These are phyloP conservation scores for Paramormyrops kingsleyae DNA, from an alignment of 2,113 vertebrate species.

Conservation along the genomic window DNA sequence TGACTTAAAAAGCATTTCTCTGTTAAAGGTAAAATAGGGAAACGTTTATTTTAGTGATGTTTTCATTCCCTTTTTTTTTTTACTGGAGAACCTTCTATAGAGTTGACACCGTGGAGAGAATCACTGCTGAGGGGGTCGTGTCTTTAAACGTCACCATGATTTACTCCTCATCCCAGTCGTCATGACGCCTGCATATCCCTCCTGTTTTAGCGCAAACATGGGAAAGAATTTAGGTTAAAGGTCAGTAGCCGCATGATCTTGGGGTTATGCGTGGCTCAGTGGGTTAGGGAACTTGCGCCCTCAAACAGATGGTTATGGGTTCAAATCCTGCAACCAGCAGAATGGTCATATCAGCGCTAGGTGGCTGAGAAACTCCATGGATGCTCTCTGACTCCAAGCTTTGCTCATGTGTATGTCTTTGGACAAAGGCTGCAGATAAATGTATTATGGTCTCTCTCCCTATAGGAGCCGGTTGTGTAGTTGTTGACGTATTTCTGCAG, in stretches of 20 bases:
- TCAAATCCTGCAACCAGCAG: background rate
- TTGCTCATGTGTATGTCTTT: background rate
- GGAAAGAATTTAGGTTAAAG: slow-evolving; percentile 27
- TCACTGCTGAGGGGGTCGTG: background rate
- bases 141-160: background rate
- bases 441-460: background rate
- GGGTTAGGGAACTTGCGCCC: background rate
- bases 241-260: slow-evolving; percentile 25
- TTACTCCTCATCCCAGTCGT: background rate
- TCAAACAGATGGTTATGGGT: background rate
- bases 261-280: background rate
- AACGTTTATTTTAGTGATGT: background rate
- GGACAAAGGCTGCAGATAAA: background rate
- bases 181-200: slow-evolving; percentile 1
- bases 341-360: background rate
- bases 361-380: background rate
- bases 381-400: background rate
- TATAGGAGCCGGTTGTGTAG: background rate
- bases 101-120: background rate
- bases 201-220: slow-evolving; percentile 20
- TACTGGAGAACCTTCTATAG: background rate
- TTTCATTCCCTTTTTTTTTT: background rate
- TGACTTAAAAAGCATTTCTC: background rate
- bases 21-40: background rate
- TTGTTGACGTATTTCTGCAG: background rate